Evolutionary conservation across 1,140 invertebrate genomes (phyloP).

Genomic region (Cherax quadricarinatus): DNA sequence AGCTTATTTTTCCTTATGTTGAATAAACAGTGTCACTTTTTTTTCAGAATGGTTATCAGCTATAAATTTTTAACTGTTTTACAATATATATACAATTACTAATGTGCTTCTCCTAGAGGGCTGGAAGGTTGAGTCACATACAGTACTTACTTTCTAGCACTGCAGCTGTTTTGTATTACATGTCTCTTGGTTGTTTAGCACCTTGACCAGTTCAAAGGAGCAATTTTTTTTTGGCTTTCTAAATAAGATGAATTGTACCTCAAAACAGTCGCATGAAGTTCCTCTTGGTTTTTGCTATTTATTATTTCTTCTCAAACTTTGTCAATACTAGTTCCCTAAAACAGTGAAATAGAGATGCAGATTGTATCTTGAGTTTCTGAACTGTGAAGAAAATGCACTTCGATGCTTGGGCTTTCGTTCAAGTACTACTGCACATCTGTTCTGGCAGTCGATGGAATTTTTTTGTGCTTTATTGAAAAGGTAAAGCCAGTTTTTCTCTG

Average conservation of each 20-base stretch:
- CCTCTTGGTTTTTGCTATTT: conserved; percentile 42
- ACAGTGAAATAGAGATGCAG: conserved; percentile 66
- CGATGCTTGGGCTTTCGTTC: conserved; percentile 64
- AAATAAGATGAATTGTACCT: conserved; percentile 14
- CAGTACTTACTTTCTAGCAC: conserved; percentile 62
- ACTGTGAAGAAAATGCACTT: conserved; percentile 65
- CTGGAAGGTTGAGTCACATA: conserved; percentile 55
- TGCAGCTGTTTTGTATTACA: conserved; percentile 54
- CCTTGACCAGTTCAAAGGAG: conserved; percentile 30
- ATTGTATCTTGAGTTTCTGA: conserved; percentile 70
- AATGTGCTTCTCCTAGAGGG: conserved; percentile 29
- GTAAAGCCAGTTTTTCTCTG: not conserved
- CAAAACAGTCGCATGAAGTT: conserved; percentile 45
- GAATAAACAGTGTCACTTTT: not conserved
- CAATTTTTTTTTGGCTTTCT: conserved; percentile 15
- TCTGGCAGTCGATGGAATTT: not conserved
- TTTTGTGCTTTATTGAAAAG: not conserved
- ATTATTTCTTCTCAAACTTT: conserved; percentile 66
- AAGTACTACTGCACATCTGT: not conserved
- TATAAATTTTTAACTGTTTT: not conserved
- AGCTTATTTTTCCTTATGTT: not conserved
- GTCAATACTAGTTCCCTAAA: conserved; percentile 51
- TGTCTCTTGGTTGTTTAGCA: conserved; percentile 50
- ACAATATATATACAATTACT: not conserved
- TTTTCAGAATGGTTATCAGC: not conserved